Evolutionary conservation across 2,113 vertebrate species (phyloP), one percentile per base, ranked within the genome.

Genomic region (Rhinoderma darwinii): DNA sequence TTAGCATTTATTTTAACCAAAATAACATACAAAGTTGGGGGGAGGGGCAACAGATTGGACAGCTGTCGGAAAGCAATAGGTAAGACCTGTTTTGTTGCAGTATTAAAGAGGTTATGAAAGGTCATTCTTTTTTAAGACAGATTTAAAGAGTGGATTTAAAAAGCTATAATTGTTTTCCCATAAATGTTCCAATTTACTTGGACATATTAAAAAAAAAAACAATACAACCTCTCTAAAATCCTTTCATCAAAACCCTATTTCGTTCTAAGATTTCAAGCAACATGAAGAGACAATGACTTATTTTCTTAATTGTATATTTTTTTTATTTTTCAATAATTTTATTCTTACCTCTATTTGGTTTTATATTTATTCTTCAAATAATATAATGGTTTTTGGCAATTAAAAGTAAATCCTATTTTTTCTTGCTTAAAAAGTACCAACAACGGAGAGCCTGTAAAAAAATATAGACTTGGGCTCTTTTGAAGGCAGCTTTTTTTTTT

Each of bases 401-500:
- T 92, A 95, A 87, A 32, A 75, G 68, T 30, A 63, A 70, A 94
- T 90, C 70, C 25, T 75, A 54, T 74, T 74, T 72, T n/a, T 82
- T 82, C 44, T 56, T 82, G 56, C 51, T 87, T 82, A 87, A 82
- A 82, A 22, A 72, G 68, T 63, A 96, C 95, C 93, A 95, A 95
- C 94, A 94, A 91, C 92, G 93, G 92, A 93, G 90, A 94, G 94
- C 91, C 92, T 93, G 94, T 94, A 95, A 96, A 91, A 89, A 96
- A 89, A 95, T 96, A 98, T 22, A 94, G 86, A 92, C 93, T 91
- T 92, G 90, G 76, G 90, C 90, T 96, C 94, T 95, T 96, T 95
- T 97, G 95, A 97, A 98, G 95, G 94, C 95, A 92, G 96, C 92
- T 95, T 96, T 61, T 78, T 78, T 79, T 81, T 77, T 78, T 80